Conservation (phyloP, 1,140 invertebrate genomes). For the Nymphalis io region DNA sequence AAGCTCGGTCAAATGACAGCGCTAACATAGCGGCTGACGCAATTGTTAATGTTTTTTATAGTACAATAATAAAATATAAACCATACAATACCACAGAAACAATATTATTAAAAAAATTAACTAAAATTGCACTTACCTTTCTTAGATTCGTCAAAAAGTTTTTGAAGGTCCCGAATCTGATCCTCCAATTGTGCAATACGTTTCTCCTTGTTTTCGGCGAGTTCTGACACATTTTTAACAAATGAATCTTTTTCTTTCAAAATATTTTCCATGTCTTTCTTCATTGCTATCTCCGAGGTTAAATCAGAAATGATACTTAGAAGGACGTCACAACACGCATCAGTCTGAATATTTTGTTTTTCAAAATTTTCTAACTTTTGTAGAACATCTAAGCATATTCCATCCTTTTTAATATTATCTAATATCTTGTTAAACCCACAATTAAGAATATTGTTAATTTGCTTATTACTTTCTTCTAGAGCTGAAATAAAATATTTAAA, state of each 20-base stretch:
- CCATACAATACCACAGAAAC: no score
- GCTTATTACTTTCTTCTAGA: conserved; percentile 25
- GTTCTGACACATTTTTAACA: conserved; percentile 37
- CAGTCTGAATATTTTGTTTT: conserved; percentile 11
- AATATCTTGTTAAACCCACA: conserved; percentile 40
- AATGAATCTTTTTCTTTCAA: conserved; percentile 40
- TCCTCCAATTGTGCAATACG: conserved; percentile 38
- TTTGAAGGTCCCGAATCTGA: conserved; percentile 40
- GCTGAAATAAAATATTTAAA: conserved; percentile 35
- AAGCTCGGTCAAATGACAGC: no score
- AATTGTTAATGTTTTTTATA: no score
- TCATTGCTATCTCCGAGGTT: conserved; percentile 34
- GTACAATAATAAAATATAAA: no score
- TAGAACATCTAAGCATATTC: conserved; percentile 35
- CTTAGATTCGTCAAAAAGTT: conserved; percentile 43
- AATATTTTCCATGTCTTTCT: conserved; percentile 37
- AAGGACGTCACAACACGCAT: conserved; percentile 41
- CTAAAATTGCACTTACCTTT: conserved; percentile 40
- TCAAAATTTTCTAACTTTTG: conserved; percentile 30
- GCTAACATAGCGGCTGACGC: no score
- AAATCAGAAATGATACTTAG: conserved; percentile 42
- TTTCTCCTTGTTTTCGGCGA: conserved; percentile 39
- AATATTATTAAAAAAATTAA: no score
- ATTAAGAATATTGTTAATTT: conserved; percentile 31
- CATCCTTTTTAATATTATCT: conserved; percentile 33